A percentile compares a stretch with the other conserved stretches of the same genome.
phyloP scores from a whole-genome alignment of 2,797 vertebrate genomes.

The Phrynocephalus guinanensis region DNA sequence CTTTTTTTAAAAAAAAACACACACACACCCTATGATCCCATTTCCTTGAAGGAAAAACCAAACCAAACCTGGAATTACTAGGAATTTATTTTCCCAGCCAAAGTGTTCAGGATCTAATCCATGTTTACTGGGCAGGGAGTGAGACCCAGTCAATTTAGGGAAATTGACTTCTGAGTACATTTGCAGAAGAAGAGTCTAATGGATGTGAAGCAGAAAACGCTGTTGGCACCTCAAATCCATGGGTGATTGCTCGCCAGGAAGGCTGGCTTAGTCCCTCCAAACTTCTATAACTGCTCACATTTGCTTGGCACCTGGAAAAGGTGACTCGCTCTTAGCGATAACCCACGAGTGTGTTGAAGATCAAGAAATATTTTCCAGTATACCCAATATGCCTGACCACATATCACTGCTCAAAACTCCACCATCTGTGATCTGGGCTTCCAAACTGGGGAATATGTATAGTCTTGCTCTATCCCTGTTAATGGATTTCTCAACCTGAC shows the following conservation, averaged over 20 bases:
- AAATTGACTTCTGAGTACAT: not conserved
- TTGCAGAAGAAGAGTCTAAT: not conserved
- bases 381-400: not conserved
- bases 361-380: not conserved
- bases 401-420: not conserved
- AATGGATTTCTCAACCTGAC: not conserved
- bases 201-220: too few relatives aligned
- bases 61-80: too few relatives aligned
- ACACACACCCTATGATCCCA: too few relatives aligned
- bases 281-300: too few relatives aligned
- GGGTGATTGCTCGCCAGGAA: not conserved
- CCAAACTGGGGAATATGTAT: not conserved
- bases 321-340: not conserved
- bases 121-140: not conserved
- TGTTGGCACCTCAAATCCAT: not conserved
- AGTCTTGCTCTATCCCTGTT: not conserved
- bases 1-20: too few relatives aligned
- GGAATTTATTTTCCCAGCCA: not conserved
- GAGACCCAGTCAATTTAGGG: not conserved
- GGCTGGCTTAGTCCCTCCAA: too few relatives aligned
- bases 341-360: too few relatives aligned
- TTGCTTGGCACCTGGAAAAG: not conserved
- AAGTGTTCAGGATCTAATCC: not conserved
- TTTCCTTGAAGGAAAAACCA: too few relatives aligned
- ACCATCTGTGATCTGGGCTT: not conserved